Conservation (phyloP, 2,888 invertebrate genomes). For the Volucella bombylans region DNA sequence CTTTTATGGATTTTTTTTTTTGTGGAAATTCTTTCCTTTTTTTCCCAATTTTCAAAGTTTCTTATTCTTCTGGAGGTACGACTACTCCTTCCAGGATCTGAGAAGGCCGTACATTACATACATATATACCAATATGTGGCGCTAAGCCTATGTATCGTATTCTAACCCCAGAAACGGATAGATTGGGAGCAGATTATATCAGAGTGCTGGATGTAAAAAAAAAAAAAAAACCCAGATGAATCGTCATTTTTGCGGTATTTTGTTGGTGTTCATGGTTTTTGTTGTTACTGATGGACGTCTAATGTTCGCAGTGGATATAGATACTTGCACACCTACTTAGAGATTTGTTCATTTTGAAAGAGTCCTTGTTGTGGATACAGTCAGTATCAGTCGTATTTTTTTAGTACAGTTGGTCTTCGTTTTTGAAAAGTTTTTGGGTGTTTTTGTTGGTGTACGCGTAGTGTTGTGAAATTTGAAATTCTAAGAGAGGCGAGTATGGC, state of each 20-base stretch:
- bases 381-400: background rate
- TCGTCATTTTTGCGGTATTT: constrained; percentile 10
- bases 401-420: background rate
- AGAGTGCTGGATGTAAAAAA: background rate
- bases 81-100: background rate
- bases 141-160: constrained; percentile 12
- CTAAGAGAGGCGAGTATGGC: no score
- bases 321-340: background rate
- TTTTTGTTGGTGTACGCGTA: background rate
- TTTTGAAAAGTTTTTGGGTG: background rate
- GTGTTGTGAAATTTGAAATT: background rate
- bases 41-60: no score
- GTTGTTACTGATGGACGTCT: background rate
- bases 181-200: constrained; percentile 30
- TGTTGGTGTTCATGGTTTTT: background rate
- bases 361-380: no score
- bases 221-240: background rate
- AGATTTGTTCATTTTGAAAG: no score
- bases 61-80: no score
- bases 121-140: constrained; percentile 1
- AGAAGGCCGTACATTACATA: no score
- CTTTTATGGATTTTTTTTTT: background rate
- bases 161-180: constrained; percentile 13
- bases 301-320: background rate
- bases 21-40: no score